These are phyloP conservation scores for Drosophila acutilabella DNA, from an alignment of 2,888 invertebrate species.

Conservation along the genomic window DNA sequence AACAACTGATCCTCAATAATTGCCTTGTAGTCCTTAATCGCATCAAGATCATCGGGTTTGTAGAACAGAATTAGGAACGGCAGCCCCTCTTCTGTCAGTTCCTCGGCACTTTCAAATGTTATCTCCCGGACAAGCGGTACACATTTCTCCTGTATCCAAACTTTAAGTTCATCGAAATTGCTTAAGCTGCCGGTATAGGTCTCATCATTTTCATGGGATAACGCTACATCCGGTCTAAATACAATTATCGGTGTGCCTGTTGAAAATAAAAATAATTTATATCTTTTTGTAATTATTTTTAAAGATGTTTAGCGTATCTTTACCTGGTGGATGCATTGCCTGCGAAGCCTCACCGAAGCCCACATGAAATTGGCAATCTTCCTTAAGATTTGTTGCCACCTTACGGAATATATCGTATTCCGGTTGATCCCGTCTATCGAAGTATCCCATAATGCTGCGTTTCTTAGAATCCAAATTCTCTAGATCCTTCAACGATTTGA, in stretches of 20 bases:
- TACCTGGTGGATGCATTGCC: conserved; percentile 94
- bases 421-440: conserved; percentile 91
- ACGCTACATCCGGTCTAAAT: conserved; percentile 92
- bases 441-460: conserved; percentile 95
- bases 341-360: conserved; percentile 94
- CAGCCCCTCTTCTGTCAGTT: conserved; percentile 98
- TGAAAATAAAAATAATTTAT: background rate
- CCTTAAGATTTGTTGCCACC: conserved; percentile 94
- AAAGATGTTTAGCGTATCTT: too few relatives aligned
- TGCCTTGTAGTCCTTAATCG: conserved; percentile 94
- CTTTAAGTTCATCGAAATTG: conserved; percentile 93
- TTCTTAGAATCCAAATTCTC: conserved; percentile 91
- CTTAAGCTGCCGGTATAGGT: conserved; percentile 91
- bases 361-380: conserved; percentile 97
- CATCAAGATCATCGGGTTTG: conserved; percentile 91
- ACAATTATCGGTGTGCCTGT: conserved; percentile 92
- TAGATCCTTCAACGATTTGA: conserved; percentile 90
- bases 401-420: conserved; percentile 92
- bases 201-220: conserved; percentile 93
- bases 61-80: conserved; percentile 99
- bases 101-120: conserved; percentile 99
- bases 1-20: conserved; percentile 91
- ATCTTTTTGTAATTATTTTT: too few relatives aligned
- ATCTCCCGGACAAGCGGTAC: conserved; percentile 99
- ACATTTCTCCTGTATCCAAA: conserved; percentile 97